Evolutionary conservation across 1,140 invertebrate genomes (phyloP).

Genomic region (Theocolax elegans): DNA sequence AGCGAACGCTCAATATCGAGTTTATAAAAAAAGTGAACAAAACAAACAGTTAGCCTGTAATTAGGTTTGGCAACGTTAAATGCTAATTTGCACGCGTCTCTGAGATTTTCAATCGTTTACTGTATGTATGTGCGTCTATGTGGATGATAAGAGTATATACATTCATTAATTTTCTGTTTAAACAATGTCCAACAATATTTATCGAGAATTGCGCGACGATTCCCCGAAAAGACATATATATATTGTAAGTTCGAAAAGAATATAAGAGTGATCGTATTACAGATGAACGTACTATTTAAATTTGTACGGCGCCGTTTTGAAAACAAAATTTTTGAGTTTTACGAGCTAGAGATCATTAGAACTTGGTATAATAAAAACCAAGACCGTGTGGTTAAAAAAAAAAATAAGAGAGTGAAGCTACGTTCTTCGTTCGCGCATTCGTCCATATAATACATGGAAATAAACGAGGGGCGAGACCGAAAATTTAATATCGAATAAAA

Average conservation of each 20-base stretch:
- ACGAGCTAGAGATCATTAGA: slow-evolving; percentile 48
- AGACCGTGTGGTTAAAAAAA: slow-evolving; percentile 24
- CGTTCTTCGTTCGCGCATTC: slow-evolving; percentile 3
- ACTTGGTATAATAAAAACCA: slow-evolving; percentile 35
- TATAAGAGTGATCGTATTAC: slow-evolving; percentile 48
- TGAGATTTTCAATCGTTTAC: no score
- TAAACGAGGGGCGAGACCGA: slow-evolving; percentile 38
- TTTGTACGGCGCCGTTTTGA: slow-evolving; percentile 51
- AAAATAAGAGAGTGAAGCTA: no score
- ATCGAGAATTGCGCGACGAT: no score
- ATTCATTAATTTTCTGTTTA: no score
- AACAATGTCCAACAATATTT: no score
- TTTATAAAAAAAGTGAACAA: slow-evolving; percentile 7
- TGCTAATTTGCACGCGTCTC: no score
- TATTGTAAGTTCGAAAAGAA: not conserved
- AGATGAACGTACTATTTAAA: slow-evolving; percentile 35
- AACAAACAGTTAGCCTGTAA: slow-evolving; percentile 9
- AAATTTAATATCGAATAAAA: slow-evolving; percentile 49
- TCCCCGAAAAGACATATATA: slow-evolving; percentile 26
- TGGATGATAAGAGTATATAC: no score
- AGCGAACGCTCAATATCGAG: slow-evolving; percentile 21
- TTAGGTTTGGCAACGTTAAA: no score
- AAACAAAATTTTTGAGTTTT: slow-evolving; percentile 58
- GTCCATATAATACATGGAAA: slow-evolving; percentile 17
- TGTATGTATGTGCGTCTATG: no score